Base-by-base conservation (phyloP, 23 tunicate genomes). In the Oikopleura dioica region DNA sequence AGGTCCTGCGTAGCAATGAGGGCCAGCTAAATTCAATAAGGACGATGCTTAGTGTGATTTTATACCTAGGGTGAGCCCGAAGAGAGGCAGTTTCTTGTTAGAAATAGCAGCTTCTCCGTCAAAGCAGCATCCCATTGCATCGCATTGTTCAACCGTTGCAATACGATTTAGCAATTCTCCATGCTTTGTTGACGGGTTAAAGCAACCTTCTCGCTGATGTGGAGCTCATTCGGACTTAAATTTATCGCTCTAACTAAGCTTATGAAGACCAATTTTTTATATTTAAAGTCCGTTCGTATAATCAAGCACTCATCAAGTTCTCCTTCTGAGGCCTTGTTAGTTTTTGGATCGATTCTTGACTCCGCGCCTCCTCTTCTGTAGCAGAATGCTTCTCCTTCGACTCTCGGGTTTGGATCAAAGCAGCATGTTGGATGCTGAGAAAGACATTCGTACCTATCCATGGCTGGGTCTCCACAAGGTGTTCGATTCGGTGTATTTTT, bases 1-100 rank as follows among this genome's bases (percentile, higher is more conserved):
- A 63, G 72, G 72, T 21, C 72, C 72, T 63, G 4, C 5, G 33
- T 63, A 63, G 72, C 72, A 63, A 28, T 63, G 72, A 4, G 72
- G 72, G 21, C 55, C 55, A 31, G 72, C 32, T 63, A 63, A 31
- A 31, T 28, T 63, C 29, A n/a, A n/a, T n/a, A n/a, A n/a, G n/a
- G n/a, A n/a, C n/a, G n/a, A n/a, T n/a, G n/a, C n/a, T n/a, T n/a
- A n/a, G n/a, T n/a, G n/a, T n/a, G n/a, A n/a, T n/a, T n/a, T n/a
- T n/a, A n/a, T n/a, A n/a, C n/a, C n/a, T n/a, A n/a, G n/a, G n/a
- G 33, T 63, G 72, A 4, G 16, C 2, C 72, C 72, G 5, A 63
- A 9, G 55, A 44, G 55, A 44, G 16, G 16, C 55, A 44, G 9
- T 9, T 9, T 21, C 21, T 44, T 44, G 9, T 44, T 9, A 9